Evolutionary conservation across 2,797 vertebrate species (phyloP), one percentile per base, ranked within the genome.

Genomic region (Lindbergichthys nudifrons): DNA sequence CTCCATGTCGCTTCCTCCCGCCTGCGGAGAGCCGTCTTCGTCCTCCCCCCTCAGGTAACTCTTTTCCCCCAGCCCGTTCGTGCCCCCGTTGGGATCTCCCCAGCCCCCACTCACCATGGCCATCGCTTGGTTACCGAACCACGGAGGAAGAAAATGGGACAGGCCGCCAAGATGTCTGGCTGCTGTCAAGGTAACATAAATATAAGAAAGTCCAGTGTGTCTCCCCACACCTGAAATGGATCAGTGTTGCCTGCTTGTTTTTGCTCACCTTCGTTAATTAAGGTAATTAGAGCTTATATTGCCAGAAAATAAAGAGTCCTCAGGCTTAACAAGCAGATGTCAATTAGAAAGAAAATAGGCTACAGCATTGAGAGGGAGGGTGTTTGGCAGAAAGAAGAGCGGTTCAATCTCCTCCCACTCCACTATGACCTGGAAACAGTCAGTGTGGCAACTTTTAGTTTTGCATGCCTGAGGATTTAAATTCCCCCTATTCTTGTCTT

Each of bases 71-170:
- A 96, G 85, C 30, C 96, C 96, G 81, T 97, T 96, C 48, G 96
- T 95, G 89, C 96, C 96, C 64, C 96, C 96, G 71, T 96, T 96
- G 80, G 97, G 95, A 91, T 97, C 96, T 90, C 96, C 96, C 97
- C 97, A 97, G 87, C 96, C 96, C 82, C 96, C 96, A 91, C 96
- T 95, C 95, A 97, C 96, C 96, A 97, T 97, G 95, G 97, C 97
- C 97, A 98, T 98, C 85, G 92, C 95, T 94, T 84, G 91, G 93
- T 94, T 85, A 80, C 82, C 80, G 74, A 87, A 85, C 91, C 92
- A 84, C 70, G 65, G 81, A 75, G 13, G 86, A 75, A 70, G 81
- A 81, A 89, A 88, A 70, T 32, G 61, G 80, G 84, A 87, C 81
- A 79, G 77, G 52, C 91, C 83, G 83, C 88, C 89, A 67, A 77